Percentiles rank a stretch among this genome's conserved stretches.
phyloP scores from a whole-genome alignment of 2,113 vertebrate species.

The Caranx ignobilis region DNA sequence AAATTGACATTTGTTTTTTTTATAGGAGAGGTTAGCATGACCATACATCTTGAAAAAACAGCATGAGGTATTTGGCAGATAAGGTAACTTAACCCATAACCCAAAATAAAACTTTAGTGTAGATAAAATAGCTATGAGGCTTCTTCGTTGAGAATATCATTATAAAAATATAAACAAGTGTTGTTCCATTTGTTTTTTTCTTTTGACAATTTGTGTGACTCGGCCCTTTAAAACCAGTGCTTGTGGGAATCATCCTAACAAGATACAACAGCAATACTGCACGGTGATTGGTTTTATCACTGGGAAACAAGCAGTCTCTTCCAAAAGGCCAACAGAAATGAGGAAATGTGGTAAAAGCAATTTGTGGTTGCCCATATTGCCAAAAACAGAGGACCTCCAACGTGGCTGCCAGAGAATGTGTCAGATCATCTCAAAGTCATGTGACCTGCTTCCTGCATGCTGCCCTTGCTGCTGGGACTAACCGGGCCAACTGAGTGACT shows the following conservation, averaged over 20 bases:
- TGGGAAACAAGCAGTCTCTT: not conserved
- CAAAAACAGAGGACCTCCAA: slow-evolving; percentile 12
- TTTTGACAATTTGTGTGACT: not conserved
- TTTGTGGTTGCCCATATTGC: not conserved
- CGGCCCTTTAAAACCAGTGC: not conserved
- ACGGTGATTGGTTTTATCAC: not conserved
- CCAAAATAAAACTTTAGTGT: no score
- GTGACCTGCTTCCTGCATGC: slow-evolving; percentile 51
- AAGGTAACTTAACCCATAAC: not conserved
- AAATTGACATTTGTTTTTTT: not conserved
- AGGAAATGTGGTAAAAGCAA: not conserved
- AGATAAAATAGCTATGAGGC: no score
- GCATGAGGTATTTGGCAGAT: not conserved
- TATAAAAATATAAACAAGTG: no score
- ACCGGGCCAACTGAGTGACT: not conserved
- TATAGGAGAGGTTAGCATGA: not conserved
- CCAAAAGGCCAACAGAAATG: not conserved
- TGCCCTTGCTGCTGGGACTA: slow-evolving; percentile 33
- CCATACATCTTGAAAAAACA: not conserved
- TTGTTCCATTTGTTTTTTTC: no score
- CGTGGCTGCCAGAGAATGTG: slow-evolving; percentile 44
- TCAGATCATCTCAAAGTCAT: slow-evolving; percentile 41
- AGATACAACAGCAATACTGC: not conserved
- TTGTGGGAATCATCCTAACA: not conserved
- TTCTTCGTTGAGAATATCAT: no score